These are phyloP conservation scores for Capreolus pygargus DNA, from an alignment of 2,113 vertebrate species.

Conservation along the genomic window DNA sequence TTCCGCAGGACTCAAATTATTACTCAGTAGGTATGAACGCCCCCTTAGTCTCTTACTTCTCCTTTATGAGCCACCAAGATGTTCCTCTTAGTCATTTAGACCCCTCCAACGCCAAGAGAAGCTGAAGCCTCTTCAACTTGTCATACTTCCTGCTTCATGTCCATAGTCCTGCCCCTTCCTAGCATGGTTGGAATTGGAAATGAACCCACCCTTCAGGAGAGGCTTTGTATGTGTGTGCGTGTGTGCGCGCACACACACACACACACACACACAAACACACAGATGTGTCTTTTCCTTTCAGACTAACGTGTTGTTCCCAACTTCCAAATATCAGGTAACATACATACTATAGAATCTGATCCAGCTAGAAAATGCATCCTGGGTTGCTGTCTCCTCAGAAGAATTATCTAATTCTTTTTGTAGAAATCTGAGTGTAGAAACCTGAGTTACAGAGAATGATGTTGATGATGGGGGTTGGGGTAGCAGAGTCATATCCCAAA, in stretches of 20 bases:
- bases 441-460: background rate
- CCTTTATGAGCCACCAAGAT: background rate
- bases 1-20: background rate
- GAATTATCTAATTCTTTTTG: conserved; percentile 6
- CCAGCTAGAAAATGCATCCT: background rate
- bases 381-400: background rate
- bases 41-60: background rate
- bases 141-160: background rate
- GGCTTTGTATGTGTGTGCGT: background rate
- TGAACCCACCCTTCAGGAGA: background rate
- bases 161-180: background rate
- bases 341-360: background rate
- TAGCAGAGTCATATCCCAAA: background rate
- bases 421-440: background rate
- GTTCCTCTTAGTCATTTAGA: background rate
- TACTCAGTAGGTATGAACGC: background rate
- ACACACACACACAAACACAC: background rate
- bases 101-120: background rate
- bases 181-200: background rate
- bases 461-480: background rate
- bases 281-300: background rate
- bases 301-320: background rate
- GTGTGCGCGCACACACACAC: accelerated
- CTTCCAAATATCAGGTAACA: background rate
- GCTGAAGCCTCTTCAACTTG: background rate